Base-by-base conservation (phyloP, 1,140 invertebrate species). In the Pogonus chalceus region DNA sequence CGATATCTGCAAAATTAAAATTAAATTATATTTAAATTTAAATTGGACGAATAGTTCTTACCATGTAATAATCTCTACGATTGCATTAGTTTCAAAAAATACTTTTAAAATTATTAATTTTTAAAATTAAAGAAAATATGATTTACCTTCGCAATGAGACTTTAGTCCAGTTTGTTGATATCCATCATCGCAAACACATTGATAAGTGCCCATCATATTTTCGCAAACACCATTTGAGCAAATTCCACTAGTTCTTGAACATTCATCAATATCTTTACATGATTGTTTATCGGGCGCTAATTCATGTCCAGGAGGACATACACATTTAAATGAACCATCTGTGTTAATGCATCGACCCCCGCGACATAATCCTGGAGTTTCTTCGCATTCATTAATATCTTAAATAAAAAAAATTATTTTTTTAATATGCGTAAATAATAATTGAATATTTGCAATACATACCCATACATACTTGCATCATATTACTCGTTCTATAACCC, bases 391-490 rank as follows among this genome's bases (percentile, higher is more conserved):
- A 62, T 88, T 76, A 56, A 87, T 83, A 66, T 88, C 83, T 86
- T 60, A 14, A 65, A 66, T 57, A 48, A 51, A 57, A 43, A 49
- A 37, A 22, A 21, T 51, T 51, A 2, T 23, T 1, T 2, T 2
- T 35, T 51, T n/a, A 51, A 10, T 54, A 53, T 21, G 10, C 10
- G 23, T n/a, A 21, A 2, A 12, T 14, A 54, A 37, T 46, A 21
- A 14, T 16, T 24, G 51, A 51, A n/a, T 14, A 20, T 4, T 20
- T 48, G 2, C 1, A 54, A 26, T 39, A 69, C 77, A 72, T 69
- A 88, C 87, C 88, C 75, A 87, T 86, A 73, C 88, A 91, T 55
- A 88, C 80, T 71, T 88, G 87, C 79, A 87, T 87, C 66, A 89
- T 82, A 39, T 82, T 79, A 49, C 82, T 84, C 43, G 82, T 83